Conservation (phyloP, 2,888 invertebrate species). For the Agapostemon virescens region DNA sequence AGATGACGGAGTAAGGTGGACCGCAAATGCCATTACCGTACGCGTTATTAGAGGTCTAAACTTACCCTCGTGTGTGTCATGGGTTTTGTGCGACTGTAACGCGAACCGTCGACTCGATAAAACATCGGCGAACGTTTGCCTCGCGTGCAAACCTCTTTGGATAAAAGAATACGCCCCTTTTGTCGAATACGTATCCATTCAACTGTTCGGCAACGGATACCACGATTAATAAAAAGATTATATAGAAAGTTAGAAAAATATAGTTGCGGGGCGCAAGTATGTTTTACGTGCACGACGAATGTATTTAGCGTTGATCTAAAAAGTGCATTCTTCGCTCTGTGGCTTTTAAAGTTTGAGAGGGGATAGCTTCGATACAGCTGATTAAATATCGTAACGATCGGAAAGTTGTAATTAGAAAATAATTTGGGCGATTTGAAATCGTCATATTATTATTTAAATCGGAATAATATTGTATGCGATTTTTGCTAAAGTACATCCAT, state of each 20-base stretch:
- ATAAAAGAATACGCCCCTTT: neutral
- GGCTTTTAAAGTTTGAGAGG: no score
- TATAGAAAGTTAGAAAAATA: no score
- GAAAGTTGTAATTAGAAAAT: no score
- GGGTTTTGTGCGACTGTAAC: constrained; percentile 36
- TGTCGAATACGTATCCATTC: neutral
- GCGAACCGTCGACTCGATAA: constrained; percentile 24
- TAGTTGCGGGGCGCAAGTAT: no score
- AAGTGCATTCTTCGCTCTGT: no score
- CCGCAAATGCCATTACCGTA: constrained; percentile 63
- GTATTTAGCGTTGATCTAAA: no score
- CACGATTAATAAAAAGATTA: neutral
- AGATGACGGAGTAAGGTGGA: constrained; percentile 61
- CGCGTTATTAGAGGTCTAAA: constrained; percentile 51
- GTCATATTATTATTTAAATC: no score
- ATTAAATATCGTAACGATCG: neutral
- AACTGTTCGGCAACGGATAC: neutral
- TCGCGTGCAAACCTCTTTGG: neutral
- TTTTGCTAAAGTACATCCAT: no score
- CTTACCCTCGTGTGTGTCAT: constrained; percentile 33
- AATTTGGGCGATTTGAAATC: no score
- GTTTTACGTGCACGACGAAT: no score
- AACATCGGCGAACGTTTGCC: constrained; percentile 20
- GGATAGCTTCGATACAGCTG: neutral
- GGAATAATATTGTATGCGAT: no score